Conservation (phyloP, 2,113 vertebrate genomes). For the Raja brachyura region DNA sequence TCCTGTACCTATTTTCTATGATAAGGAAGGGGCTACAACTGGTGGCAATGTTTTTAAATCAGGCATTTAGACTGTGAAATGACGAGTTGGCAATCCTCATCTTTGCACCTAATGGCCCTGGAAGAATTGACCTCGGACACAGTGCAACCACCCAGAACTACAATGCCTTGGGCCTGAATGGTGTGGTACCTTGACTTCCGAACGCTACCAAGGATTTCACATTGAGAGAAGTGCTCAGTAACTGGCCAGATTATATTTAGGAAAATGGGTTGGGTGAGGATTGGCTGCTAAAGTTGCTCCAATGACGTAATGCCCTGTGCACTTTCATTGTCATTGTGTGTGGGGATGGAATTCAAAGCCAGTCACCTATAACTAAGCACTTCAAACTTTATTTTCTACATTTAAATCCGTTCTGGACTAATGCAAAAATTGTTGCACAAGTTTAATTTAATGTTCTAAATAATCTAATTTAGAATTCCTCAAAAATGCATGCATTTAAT, state of each 20-base stretch:
- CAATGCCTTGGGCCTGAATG: background rate
- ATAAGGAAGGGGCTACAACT: background rate
- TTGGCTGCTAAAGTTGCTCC: background rate
- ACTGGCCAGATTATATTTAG: background rate
- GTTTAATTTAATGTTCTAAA: background rate
- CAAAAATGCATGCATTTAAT: constrained; percentile 5
- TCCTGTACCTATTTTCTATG: no score
- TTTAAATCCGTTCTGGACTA: background rate
- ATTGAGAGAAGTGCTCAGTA: no score
- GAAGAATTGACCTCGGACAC: background rate
- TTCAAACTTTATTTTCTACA: background rate
- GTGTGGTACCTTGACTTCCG: background rate
- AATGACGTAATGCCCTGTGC: background rate
- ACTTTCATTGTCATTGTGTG: background rate
- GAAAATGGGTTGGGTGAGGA: background rate
- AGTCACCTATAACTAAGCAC: background rate
- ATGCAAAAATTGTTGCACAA: background rate
- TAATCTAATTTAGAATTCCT: background rate
- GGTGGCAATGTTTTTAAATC: background rate
- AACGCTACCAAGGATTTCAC: background rate
- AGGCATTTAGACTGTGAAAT: background rate
- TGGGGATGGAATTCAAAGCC: background rate
- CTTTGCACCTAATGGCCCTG: no score
- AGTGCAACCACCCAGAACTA: no score
- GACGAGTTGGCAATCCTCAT: background rate